Percentiles rank a stretch among this genome's conserved stretches.
Evolutionary conservation across 2,888 invertebrate species (phyloP).

Genomic region (Cantharis nigra): DNA sequence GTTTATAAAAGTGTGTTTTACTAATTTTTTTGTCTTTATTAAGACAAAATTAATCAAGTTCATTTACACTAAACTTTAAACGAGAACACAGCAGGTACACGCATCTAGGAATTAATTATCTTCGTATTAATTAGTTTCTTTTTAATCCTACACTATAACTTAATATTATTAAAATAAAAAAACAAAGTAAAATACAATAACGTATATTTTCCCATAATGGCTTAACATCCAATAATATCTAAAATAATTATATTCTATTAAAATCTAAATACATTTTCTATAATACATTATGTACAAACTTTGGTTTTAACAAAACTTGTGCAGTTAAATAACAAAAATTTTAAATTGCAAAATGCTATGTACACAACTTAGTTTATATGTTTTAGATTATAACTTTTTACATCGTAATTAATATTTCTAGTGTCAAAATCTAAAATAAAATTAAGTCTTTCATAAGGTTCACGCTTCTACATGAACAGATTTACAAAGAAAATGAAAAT

Average conservation of each 20-base stretch:
- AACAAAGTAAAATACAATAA: conserved; percentile 9
- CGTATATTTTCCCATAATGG: conserved; percentile 15
- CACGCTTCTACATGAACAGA: too few species aligned
- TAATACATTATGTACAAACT: conserved; percentile 53
- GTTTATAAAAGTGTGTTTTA: conserved; percentile 23
- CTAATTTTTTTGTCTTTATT: conserved; percentile 16
- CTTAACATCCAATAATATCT: conserved; percentile 36
- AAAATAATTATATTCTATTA: conserved; percentile 17
- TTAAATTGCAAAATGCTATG: neutral
- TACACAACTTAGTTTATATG: neutral
- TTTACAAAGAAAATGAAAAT: neutral
- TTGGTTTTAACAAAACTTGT: conserved; percentile 47
- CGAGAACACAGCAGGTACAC: neutral
- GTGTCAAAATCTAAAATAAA: neutral
- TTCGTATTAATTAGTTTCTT: neutral
- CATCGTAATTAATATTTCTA: neutral
- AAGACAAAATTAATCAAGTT: conserved; percentile 19
- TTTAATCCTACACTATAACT: neutral
- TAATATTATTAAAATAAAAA: neutral
- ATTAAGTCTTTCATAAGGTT: neutral
- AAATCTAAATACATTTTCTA: conserved; percentile 32
- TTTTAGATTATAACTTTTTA: neutral
- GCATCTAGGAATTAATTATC: neutral
- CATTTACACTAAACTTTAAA: conserved; percentile 5
- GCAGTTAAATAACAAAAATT: conserved; percentile 28